Base-by-base conservation (phyloP, 1,140 invertebrate genomes). In the Drosophila rufa region DNA sequence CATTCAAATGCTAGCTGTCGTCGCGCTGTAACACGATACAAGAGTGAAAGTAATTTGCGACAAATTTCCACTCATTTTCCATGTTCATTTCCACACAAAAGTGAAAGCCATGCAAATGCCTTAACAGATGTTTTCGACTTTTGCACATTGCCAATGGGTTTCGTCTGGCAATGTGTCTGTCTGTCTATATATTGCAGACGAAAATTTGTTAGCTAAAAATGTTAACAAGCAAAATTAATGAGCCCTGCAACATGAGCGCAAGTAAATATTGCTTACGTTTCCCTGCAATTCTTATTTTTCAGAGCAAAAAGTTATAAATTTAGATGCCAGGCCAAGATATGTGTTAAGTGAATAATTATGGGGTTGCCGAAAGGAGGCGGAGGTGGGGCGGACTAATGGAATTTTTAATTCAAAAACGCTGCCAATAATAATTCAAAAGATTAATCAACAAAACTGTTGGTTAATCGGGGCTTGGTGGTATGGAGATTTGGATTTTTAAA, bases 51-150 rank as follows among this genome's bases (percentile, higher is more conserved):
- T 90, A 90, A 90, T 90, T 90, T 91, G 85, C 79, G 85, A 90
- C 85, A 91, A 90, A 90, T 90, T 90, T 89, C 40, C 79, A 79
- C 53, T 56, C 68, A 66, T 73, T 73, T 73, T 60, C 45, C 69
- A 48, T 77, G 75, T 58, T 25, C 56, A 74, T 62, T 67, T 51
- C 40, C 43, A 59, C n/a, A 48, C 27, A 59, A 64, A 79, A 90
- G 85, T 90, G 85, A 90, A 90, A 90, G 86, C 79, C 85, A 90
- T 91, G 86, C 86, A 91, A 89, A 89, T 89, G 59, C 70, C 50
- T 55, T 65, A 89, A 51, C 85, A 90, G 85, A 70, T 90, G 85
- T 75, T 79, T 71, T 47, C 62, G 33, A 30, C 40, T 56, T 75
- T 30, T 55, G 33, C 56, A 62, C 33, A 62, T 62, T 65, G 48